Percentiles rank a stretch among this genome's conserved stretches.
phyloP scores from a whole-genome alignment of 2,113 vertebrate genomes.

The Halichoeres trimaculatus region DNA sequence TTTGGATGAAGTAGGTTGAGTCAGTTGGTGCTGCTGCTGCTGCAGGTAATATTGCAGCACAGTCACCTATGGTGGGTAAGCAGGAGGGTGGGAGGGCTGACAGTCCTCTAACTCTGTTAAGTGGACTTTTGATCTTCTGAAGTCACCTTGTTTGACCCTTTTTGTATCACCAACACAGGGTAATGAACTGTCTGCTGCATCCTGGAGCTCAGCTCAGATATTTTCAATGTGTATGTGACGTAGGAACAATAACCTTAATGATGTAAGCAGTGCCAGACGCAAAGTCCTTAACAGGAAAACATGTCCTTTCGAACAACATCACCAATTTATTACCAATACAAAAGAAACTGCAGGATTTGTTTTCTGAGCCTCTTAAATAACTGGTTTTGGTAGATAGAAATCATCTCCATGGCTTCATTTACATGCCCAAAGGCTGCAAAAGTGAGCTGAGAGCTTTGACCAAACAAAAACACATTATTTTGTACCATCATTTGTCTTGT shows the following conservation, averaged over 20 bases:
- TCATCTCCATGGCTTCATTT: too few relatives aligned
- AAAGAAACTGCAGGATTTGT: too few relatives aligned
- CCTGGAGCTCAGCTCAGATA: neutral
- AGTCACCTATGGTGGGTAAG: slow-evolving; percentile 2
- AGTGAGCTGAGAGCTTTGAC: neutral
- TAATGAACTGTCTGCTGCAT: neutral
- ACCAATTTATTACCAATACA: too few relatives aligned
- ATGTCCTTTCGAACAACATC: too few relatives aligned
- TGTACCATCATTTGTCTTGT: too few relatives aligned
- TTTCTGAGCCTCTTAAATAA: too few relatives aligned
- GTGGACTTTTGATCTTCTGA: neutral
- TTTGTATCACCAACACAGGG: neutral
- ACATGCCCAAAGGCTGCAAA: neutral
- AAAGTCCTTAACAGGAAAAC: too few relatives aligned
- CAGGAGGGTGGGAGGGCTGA: neutral
- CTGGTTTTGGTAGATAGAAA: too few relatives aligned
- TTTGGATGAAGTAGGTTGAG: slow-evolving; percentile 45
- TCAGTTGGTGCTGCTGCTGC: slow-evolving; percentile 51
- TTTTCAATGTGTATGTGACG: neutral
- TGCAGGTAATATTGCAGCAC: slow-evolving; percentile 54
- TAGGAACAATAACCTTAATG: too few relatives aligned
- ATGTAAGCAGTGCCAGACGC: too few relatives aligned
- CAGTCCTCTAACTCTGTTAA: neutral
- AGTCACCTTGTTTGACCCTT: neutral
- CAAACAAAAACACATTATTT: too few relatives aligned